phyloP scores from a whole-genome alignment of 2,797 vertebrate species.

The Enteromius anoplus region DNA sequence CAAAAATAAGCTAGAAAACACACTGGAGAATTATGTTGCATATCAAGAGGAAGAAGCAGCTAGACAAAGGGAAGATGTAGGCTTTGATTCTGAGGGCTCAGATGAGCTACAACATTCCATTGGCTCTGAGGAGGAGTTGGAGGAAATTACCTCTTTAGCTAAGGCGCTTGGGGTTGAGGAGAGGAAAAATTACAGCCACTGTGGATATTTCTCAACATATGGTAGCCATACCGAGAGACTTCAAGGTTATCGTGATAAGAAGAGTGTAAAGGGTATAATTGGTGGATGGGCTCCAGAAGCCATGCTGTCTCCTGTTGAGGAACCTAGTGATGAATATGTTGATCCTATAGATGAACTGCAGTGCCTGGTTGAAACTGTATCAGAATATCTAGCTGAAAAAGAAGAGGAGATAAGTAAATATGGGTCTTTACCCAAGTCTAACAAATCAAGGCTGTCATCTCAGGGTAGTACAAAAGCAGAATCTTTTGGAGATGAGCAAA shows the following conservation, averaged over 20 bases:
- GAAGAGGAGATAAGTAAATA: conserved; percentile 96
- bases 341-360: conserved; percentile 95
- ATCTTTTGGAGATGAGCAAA: conserved; percentile 71
- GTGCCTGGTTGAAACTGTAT: conserved; percentile 94
- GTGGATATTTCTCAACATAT: conserved; percentile 61
- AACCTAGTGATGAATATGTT: conserved; percentile 84
- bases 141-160: conserved; percentile 70
- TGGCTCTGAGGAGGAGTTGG: conserved; percentile 77
- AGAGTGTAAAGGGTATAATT: conserved; percentile 68
- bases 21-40: conserved; percentile 75
- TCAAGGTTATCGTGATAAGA: conserved; percentile 70
- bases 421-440: conserved; percentile 82
- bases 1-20: conserved; percentile 74
- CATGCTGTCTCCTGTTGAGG: conserved; percentile 82
- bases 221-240: conserved; percentile 63
- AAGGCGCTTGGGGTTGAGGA: conserved; percentile 64
- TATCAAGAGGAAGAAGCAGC: conserved; percentile 74
- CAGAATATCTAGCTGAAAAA: conserved; percentile 97
- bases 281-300: conserved; percentile 73
- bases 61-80: conserved; percentile 64
- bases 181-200: conserved; percentile 59
- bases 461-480: conserved; percentile 69
- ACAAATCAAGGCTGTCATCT: conserved; percentile 76
- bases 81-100: conserved; percentile 80
- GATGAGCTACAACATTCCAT: conserved; percentile 76